Evolutionary conservation across 2,113 vertebrate genomes (phyloP).

Genomic region (Leptocoma aspasia): DNA sequence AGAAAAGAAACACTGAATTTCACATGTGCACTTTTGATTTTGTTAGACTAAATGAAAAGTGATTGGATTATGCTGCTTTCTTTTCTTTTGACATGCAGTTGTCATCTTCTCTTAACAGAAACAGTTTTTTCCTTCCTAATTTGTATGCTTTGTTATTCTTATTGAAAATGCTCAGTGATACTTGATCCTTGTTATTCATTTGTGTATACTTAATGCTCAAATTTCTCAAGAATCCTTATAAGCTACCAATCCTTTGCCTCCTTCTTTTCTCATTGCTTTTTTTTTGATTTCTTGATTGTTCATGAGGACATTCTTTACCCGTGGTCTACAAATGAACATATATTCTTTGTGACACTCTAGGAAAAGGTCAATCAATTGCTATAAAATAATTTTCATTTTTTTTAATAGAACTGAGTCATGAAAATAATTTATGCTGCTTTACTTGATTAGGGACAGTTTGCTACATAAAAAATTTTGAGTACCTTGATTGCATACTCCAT

Average conservation of each 20-base stretch:
- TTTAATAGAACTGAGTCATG: not conserved
- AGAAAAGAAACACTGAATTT: not conserved
- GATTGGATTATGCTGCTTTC: not conserved
- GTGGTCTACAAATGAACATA: not conserved
- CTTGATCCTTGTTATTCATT: not conserved
- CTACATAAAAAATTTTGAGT: not conserved
- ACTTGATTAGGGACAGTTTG: slow-evolving; percentile 17
- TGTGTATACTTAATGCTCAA: not conserved
- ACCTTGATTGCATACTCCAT: not conserved
- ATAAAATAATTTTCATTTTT: not conserved
- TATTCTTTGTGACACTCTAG: not conserved
- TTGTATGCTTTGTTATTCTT: not conserved
- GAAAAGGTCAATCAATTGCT: slow-evolving; percentile 27
- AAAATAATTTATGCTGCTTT: slow-evolving; percentile 23
- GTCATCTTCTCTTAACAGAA: not conserved
- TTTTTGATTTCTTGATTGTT: not conserved
- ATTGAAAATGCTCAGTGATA: not conserved
- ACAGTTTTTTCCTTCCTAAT: not conserved
- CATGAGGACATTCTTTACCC: not conserved
- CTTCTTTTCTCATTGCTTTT: not conserved
- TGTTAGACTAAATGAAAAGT: not conserved
- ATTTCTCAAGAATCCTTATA: not conserved
- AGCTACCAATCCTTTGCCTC: not conserved
- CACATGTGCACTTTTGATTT: not conserved
- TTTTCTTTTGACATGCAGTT: not conserved